These are phyloP conservation scores for Drosophila pseudoananassae DNA, from an alignment of 1,140 invertebrate species.

Conservation along the genomic window DNA sequence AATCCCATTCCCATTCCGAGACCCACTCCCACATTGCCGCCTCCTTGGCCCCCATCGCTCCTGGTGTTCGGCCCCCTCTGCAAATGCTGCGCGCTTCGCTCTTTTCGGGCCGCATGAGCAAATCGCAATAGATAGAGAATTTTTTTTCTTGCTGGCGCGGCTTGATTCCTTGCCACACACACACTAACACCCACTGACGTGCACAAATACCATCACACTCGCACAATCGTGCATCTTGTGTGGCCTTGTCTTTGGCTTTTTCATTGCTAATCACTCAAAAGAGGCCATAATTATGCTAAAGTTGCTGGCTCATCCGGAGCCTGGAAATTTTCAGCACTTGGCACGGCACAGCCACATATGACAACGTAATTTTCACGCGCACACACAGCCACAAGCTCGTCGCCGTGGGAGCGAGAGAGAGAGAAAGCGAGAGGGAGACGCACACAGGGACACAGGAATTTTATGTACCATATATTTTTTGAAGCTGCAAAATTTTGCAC, in stretches of 20 bases:
- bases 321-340: constrained; percentile 61
- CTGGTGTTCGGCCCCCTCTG: background rate
- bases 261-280: constrained; percentile 39
- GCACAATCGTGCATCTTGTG: background rate
- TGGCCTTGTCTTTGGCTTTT: constrained; percentile 62
- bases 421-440: constrained; percentile 16
- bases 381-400: constrained; percentile 13
- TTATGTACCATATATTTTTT: constrained; percentile 79
- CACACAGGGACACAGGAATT: constrained; percentile 47
- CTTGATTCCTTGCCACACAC: constrained; percentile 65
- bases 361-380: constrained; percentile 75
- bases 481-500: constrained; percentile 65
- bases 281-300: constrained; percentile 26
- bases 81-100: constrained; percentile 65
- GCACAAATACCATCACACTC: constrained; percentile 15
- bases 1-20: constrained; percentile 16
- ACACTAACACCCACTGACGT: constrained; percentile 1
- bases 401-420: constrained; percentile 21
- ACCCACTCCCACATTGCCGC: constrained; percentile 8
- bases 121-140: constrained; percentile 84
- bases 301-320: constrained; percentile 39
- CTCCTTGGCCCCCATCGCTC: constrained; percentile 12
- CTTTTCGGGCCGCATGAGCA: constrained; percentile 80
- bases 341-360: constrained; percentile 56
- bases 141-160: constrained; percentile 74